Conservation (phyloP, 2,113 vertebrate species). For the Microcebus griseorufus region DNA sequence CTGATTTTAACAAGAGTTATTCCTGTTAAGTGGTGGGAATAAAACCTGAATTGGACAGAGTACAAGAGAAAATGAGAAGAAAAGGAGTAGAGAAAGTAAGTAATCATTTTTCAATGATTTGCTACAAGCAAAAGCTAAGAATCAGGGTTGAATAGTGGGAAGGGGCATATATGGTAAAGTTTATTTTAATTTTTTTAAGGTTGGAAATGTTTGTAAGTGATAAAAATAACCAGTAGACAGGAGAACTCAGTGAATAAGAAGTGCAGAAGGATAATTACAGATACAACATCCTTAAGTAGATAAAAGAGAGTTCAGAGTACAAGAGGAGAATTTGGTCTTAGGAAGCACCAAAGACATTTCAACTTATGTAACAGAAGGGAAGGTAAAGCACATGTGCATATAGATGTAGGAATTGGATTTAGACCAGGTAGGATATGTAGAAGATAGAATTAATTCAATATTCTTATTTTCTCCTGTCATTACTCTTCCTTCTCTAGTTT, state of each 20-base stretch:
- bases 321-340: not conserved
- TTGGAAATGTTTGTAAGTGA: not conserved
- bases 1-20: not conserved
- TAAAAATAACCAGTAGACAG: not conserved
- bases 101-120: not conserved
- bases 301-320: not conserved
- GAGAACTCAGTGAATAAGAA: not conserved
- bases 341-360: not conserved
- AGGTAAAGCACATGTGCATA: not conserved
- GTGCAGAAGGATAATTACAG: not conserved
- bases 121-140: not conserved
- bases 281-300: not conserved
- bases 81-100: not conserved
- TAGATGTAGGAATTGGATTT: not conserved
- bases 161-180: not conserved
- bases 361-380: not conserved
- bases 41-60: not conserved
- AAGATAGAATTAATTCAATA: slow-evolving; percentile 40
- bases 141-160: not conserved
- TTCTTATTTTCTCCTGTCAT: not conserved
- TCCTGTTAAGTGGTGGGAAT: not conserved
- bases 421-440: not conserved
- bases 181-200: not conserved
- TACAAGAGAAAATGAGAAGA: not conserved
- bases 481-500: not conserved